Evolutionary conservation across 2,113 vertebrate genomes (phyloP).

Genomic region (Oncorhynchus mykiss): DNA sequence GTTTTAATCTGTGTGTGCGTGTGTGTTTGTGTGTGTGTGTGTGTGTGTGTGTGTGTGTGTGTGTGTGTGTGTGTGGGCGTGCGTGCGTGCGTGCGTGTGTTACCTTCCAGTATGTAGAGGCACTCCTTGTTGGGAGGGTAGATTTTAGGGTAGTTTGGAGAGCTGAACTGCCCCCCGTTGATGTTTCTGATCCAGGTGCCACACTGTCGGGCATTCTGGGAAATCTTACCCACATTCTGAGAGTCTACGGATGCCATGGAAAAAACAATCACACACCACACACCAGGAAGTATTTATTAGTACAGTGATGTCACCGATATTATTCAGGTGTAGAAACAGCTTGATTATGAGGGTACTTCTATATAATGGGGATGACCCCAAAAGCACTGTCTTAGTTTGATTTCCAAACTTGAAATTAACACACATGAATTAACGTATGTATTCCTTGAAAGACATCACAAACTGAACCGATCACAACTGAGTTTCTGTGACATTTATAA

Average conservation of each 20-base stretch:
- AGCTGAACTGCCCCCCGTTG: conserved; percentile 92
- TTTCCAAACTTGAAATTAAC: too few species aligned
- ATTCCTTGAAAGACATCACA: too few species aligned
- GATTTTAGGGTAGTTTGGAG: conserved; percentile 88
- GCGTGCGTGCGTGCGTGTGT: neutral
- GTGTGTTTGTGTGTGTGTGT: neutral
- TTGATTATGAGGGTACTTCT: too few species aligned
- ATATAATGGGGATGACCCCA: too few species aligned
- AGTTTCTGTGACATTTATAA: too few species aligned
- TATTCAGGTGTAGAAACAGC: neutral
- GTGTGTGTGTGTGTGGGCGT: accelerated
- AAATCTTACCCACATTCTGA: conserved; percentile 58
- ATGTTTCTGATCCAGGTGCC: conserved; percentile 86
- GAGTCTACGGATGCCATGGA: conserved; percentile 31
- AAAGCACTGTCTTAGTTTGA: too few species aligned
- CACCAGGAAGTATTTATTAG: too few species aligned
- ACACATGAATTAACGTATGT: too few species aligned
- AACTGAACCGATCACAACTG: too few species aligned
- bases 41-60: neutral
- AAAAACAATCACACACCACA: neutral
- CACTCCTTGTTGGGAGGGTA: conserved; percentile 97
- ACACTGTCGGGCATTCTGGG: conserved; percentile 81
- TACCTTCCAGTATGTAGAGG: conserved; percentile 96
- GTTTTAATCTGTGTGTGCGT: too few species aligned
- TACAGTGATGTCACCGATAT: neutral